Percentiles rank a stretch among this genome's conserved stretches.
Conservation (phyloP, 2,797 vertebrate species). For the Lithobates pipiens region DNA sequence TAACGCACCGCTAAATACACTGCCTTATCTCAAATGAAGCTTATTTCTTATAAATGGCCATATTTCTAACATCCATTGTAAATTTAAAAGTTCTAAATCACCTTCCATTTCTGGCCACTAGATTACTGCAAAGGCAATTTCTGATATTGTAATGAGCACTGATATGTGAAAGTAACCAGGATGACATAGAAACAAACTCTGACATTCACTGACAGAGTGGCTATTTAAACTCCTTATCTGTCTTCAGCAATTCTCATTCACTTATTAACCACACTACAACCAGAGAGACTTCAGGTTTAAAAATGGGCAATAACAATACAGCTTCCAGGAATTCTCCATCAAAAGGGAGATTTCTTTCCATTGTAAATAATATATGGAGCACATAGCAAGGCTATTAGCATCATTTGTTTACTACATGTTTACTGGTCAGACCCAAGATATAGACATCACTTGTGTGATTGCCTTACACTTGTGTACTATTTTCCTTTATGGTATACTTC, state of each 20-base stretch:
- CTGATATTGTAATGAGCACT: too few species aligned
- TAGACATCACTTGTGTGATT: background rate
- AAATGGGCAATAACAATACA: slow-evolving; percentile 31
- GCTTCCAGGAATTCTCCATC: slow-evolving; percentile 28
- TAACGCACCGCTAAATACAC: too few species aligned
- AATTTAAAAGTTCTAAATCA: too few species aligned
- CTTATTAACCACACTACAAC: slow-evolving; percentile 33
- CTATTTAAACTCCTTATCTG: background rate
- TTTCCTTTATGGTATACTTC: too few species aligned
- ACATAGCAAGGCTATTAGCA: slow-evolving; percentile 29
- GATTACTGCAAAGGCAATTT: too few species aligned
- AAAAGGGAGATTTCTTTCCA: background rate
- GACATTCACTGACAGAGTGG: background rate
- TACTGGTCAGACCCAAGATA: background rate
- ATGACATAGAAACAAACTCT: too few species aligned
- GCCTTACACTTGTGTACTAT: too few species aligned
- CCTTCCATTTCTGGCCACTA: too few species aligned
- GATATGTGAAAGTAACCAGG: too few species aligned
- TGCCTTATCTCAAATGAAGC: too few species aligned
- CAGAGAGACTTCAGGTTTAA: slow-evolving; percentile 21
- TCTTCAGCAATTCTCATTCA: slow-evolving; percentile 8
- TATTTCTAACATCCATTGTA: too few species aligned
- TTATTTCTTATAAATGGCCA: too few species aligned
- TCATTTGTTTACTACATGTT: slow-evolving; percentile 28
- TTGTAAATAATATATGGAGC: slow-evolving; percentile 37